Percentiles rank a stretch among this genome's conserved stretches.
phyloP scores from a whole-genome alignment of 1,140 invertebrate species.

The Coelopa frigida region DNA sequence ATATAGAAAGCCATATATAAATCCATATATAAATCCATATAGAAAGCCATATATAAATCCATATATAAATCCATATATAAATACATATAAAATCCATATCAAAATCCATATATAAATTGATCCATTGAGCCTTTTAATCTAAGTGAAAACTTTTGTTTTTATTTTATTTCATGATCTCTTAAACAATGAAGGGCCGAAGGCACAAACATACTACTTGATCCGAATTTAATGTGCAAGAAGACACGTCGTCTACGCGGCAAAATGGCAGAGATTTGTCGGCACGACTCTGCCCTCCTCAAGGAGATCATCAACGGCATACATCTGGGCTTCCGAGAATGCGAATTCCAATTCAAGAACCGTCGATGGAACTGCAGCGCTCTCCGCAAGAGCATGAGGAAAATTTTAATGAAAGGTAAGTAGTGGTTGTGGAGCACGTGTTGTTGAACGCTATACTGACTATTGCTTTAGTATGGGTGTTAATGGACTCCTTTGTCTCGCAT shows the following conservation, averaged over 20 bases:
- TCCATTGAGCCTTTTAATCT: too few relatives aligned
- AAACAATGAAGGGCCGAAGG: constrained; percentile 58
- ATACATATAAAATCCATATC: too few relatives aligned
- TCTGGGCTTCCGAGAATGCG: constrained; percentile 73
- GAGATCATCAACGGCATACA: constrained; percentile 70
- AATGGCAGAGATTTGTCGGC: constrained; percentile 66
- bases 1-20: too few relatives aligned
- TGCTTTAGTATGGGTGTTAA: too few relatives aligned
- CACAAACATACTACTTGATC: constrained; percentile 81
- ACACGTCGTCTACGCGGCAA: constrained; percentile 64
- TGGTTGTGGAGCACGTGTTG: too few relatives aligned
- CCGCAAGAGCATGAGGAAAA: constrained; percentile 69
- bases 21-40: too few relatives aligned
- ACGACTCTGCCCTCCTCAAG: constrained; percentile 59
- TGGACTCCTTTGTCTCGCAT: too few relatives aligned
- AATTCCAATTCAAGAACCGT: constrained; percentile 73
- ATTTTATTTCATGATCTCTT: not conserved
- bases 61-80: too few relatives aligned
- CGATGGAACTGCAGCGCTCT: constrained; percentile 79
- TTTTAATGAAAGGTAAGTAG: constrained; percentile 67
- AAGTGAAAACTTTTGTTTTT: too few relatives aligned
- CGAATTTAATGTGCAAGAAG: constrained; percentile 78
- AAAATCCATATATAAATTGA: too few relatives aligned
- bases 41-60: too few relatives aligned
- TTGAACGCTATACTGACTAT: too few relatives aligned